These are phyloP conservation scores for Cataglyphis cursor DNA, from an alignment of 2,888 invertebrate species.

Conservation along the genomic window DNA sequence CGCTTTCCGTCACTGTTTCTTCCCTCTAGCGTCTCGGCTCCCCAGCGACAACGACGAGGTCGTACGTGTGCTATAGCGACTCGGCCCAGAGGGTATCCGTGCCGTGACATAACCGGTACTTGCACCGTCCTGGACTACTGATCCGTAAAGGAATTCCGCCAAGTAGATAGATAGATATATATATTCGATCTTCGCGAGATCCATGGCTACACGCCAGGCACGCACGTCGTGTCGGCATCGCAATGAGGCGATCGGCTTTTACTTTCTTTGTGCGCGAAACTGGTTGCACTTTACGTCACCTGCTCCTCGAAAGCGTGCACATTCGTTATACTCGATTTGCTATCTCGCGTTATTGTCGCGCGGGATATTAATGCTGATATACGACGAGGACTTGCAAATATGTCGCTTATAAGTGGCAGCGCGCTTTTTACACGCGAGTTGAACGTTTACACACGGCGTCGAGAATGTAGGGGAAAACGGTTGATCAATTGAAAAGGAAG, in stretches of 20 bases:
- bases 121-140: slow-evolving; percentile 73
- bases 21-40: slow-evolving; percentile 31
- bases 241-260: slow-evolving; percentile 67
- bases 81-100: slow-evolving; percentile 74
- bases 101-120: slow-evolving; percentile 76
- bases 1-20: slow-evolving; percentile 49
- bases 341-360: slow-evolving; percentile 36
- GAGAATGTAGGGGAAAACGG: not conserved
- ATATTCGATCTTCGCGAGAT: slow-evolving; percentile 66
- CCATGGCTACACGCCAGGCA: slow-evolving; percentile 59
- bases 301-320: slow-evolving; percentile 16
- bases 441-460: slow-evolving; percentile 4
- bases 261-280: slow-evolving; percentile 67
- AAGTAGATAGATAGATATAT: slow-evolving; percentile 55
- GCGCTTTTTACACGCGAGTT: slow-evolving; percentile 6
- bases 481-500: slow-evolving; percentile 26
- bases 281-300: slow-evolving; percentile 65
- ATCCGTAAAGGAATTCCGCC: slow-evolving; percentile 75
- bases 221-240: slow-evolving; percentile 53
- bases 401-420: not conserved
- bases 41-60: slow-evolving; percentile 58
- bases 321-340: slow-evolving; percentile 41
- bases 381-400: slow-evolving; percentile 42
- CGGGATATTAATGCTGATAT: slow-evolving; percentile 56
- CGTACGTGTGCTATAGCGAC: slow-evolving; percentile 61